Conservation (phyloP, 1,140 invertebrate genomes). For the Mizuhopecten yessoensis region DNA sequence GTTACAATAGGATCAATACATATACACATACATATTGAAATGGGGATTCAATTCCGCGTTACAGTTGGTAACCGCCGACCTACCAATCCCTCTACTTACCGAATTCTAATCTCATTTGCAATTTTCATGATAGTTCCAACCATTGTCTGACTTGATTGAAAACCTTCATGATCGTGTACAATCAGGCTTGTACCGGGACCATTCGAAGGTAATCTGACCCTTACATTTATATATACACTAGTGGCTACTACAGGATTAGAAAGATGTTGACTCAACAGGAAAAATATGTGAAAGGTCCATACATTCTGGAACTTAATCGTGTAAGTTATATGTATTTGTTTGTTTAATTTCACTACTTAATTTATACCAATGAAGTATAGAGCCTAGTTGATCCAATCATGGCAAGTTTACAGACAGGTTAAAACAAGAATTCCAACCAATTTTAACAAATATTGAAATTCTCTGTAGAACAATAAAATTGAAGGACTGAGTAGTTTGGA, state of each 20-base stretch:
- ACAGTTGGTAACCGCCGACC: background rate
- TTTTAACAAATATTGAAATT: no score
- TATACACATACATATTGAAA: background rate
- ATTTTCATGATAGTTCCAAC: background rate
- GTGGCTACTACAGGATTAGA: background rate
- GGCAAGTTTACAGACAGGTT: background rate
- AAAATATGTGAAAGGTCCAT: constrained; percentile 28
- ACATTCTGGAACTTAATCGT: constrained; percentile 1
- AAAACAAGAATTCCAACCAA: background rate
- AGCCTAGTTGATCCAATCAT: background rate
- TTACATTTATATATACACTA: no score
- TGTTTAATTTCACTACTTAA: background rate
- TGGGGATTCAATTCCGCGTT: background rate
- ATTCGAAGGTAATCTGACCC: background rate
- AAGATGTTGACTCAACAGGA: constrained; percentile 19
- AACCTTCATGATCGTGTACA: background rate
- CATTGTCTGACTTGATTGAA: background rate
- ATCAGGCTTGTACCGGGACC: background rate
- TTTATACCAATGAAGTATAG: background rate
- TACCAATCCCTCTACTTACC: background rate
- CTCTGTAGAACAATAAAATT: no score
- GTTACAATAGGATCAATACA: background rate
- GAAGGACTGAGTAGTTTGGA: no score
- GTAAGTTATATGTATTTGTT: background rate
- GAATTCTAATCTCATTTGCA: background rate